Evolutionary conservation across 2,888 invertebrate species (phyloP), one percentile per base, ranked within the genome.

Genomic region (Drosophila aldrichi): DNA sequence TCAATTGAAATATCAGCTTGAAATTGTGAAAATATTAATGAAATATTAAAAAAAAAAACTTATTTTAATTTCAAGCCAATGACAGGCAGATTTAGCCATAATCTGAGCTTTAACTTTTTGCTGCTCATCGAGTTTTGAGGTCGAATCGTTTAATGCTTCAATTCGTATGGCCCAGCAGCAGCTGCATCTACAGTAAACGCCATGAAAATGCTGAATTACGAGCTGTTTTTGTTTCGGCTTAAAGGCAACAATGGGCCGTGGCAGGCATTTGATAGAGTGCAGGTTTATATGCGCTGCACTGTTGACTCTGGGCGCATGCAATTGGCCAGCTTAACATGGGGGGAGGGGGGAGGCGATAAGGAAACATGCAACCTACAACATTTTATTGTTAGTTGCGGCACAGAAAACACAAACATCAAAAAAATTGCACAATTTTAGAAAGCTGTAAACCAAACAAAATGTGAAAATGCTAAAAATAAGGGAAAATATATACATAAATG

Each of bases 401-500:
- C 52, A 22, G 32, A 43, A 40, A 68, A 65, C 40, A 68, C 56
- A 73, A 70, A 66, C 46, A 77, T 66, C 60, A 66, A 66, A 74
- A 56, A 66, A n/a, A n/a, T 68, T 63, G 40, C 54, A 66, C 67
- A 75, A 70, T 79, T 82, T 74, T 67, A 44, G 74, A 79, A 77
- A 86, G 79, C 83, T 66, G 74, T 65, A 77, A 75, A 56, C 70
- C 74, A 75, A 83, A 81, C 84, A 81, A 79, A 79, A 81, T 81
- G 70, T 16, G 46, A 25, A 46, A n/a, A 25, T n/a, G 49, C 36
- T 61, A 76, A 75, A 68, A 77, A 71, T 72, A 55, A 67, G 63
- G 38, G 34, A 41, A 36, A 20, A 67, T 44, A 66, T 63, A 57
- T 63, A 40, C 46, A 41, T 25, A 52, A 51, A 36, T 36, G 20